Evolutionary conservation across 2,797 vertebrate genomes (phyloP).

Genomic region (Platyrinchus mystaceus): DNA sequence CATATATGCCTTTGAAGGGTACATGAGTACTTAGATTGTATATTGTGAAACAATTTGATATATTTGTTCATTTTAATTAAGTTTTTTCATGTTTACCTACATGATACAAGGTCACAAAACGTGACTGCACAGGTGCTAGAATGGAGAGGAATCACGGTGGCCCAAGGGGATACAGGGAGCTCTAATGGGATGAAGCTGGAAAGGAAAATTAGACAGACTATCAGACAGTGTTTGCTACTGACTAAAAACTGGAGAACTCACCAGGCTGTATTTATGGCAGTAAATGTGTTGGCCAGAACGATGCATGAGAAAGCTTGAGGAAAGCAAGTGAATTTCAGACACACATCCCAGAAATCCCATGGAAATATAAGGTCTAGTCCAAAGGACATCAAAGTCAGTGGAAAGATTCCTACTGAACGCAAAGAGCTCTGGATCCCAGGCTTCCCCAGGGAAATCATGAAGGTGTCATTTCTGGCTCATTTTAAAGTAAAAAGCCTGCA

Average conservation of each 20-base stretch:
- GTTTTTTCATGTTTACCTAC: not conserved
- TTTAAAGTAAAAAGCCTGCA: not conserved
- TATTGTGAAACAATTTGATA: slow-evolving; percentile 22
- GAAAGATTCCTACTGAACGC: slow-evolving; percentile 35
- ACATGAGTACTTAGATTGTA: not conserved
- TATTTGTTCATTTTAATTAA: slow-evolving; percentile 32
- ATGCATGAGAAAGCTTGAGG: not conserved
- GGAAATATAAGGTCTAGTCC: slow-evolving; percentile 25
- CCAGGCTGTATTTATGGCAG: not conserved
- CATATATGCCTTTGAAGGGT: not conserved
- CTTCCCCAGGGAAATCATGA: not conserved
- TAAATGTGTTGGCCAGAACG: not conserved
- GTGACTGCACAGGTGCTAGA: not conserved
- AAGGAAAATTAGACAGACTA: not conserved
- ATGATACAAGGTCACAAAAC: not conserved
- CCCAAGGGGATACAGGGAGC: not conserved
- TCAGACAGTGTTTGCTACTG: not conserved
- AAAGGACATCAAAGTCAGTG: slow-evolving; percentile 53
- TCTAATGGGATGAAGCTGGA: not conserved
- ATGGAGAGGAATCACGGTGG: not conserved
- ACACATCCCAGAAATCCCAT: slow-evolving; percentile 2
- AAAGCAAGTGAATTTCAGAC: slow-evolving; percentile 8
- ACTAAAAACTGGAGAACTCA: not conserved
- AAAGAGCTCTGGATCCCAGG: slow-evolving; percentile 27
- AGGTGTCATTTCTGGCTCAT: slow-evolving; percentile 18